phyloP scores from a whole-genome alignment of 2,797 vertebrate species.

The Masticophis lateralis region DNA sequence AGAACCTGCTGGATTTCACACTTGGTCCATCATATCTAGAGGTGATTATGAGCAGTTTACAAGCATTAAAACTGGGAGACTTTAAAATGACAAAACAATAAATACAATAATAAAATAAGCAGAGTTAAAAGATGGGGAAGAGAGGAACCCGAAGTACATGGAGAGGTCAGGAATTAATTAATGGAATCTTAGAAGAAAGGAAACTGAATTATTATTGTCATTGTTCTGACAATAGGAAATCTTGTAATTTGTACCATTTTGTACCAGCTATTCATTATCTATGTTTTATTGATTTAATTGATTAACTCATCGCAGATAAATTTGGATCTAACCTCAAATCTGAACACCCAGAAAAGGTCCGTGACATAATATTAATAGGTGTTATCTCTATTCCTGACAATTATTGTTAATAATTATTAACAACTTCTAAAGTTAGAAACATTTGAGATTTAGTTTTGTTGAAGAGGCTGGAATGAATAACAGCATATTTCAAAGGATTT shows the following conservation, averaged over 20 bases:
- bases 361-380: neutral
- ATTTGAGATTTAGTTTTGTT: conserved; percentile 59
- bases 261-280: neutral
- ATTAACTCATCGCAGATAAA: neutral
- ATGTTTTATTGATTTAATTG: neutral
- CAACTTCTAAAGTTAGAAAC: neutral
- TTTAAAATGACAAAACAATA: neutral
- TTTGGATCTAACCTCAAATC: neutral
- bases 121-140: neutral
- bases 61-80: neutral
- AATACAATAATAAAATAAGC: neutral
- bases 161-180: neutral
- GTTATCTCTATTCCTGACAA: neutral
- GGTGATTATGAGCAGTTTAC: no score
- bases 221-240: neutral
- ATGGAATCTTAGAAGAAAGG: neutral
- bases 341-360: neutral
- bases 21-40: no score
- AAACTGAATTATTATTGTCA: neutral
- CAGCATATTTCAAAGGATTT: conserved; percentile 70
- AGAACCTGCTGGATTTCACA: no score
- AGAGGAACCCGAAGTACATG: neutral
- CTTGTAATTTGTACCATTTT: neutral
- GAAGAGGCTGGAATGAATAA: conserved; percentile 72
- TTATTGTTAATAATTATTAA: neutral